A percentile compares a stretch with the other conserved stretches of the same genome.
Conservation (phyloP, 1,140 invertebrate species). For the Calliopsis andreniformis region DNA sequence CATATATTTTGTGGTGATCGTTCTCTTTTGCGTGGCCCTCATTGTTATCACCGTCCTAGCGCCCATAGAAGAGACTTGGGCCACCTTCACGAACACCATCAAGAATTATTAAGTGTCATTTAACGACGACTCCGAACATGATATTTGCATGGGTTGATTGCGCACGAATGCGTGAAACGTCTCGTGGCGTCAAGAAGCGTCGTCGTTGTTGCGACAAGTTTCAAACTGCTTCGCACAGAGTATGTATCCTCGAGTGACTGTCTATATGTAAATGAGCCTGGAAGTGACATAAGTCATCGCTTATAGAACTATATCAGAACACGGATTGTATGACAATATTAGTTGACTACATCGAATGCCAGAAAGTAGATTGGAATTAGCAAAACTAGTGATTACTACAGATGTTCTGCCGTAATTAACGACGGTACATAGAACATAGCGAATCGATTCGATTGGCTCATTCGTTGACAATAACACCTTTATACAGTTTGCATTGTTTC, state of each 20-base stretch:
- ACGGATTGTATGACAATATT: constrained; percentile 7
- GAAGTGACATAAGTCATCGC: constrained; percentile 35
- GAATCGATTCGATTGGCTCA: neutral
- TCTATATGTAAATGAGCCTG: constrained; percentile 56
- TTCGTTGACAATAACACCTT: neutral
- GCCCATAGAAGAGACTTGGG: constrained; percentile 85
- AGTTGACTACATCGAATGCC: neutral
- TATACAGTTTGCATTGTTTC: neutral
- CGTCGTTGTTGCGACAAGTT: constrained; percentile 16
- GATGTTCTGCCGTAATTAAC: neutral
- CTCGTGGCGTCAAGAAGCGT: neutral
- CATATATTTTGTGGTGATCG: constrained; percentile 87
- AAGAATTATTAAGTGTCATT: constrained; percentile 62
- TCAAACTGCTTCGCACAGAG: constrained; percentile 1
- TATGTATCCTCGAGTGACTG: constrained; percentile 23
- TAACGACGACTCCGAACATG: neutral
- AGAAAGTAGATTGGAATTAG: neutral
- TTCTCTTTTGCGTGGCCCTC: constrained; percentile 84
- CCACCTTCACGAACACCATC: constrained; percentile 64
- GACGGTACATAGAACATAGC: neutral
- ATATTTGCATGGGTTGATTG: constrained; percentile 19
- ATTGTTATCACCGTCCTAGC: constrained; percentile 88
- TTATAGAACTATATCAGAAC: constrained; percentile 15
- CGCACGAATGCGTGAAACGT: neutral
- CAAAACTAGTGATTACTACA: no score